A percentile compares a stretch with the other conserved stretches of the same genome.
These are phyloP conservation scores for Xenentodon cancila DNA, from an alignment of 2,797 vertebrate genomes.

Conservation along the genomic window DNA sequence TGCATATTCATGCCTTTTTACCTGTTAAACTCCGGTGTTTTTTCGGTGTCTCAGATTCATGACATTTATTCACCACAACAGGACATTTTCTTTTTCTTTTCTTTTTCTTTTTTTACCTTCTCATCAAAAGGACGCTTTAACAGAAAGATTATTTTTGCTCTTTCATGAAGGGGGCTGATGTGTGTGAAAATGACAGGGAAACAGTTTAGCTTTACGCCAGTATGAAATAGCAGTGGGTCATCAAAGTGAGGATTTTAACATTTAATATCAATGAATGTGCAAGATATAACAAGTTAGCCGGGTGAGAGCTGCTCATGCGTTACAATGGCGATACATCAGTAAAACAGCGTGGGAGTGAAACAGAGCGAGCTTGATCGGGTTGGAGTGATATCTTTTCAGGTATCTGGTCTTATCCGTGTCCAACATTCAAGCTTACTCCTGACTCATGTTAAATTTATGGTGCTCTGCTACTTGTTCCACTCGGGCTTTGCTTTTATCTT, in stretches of 20 bases:
- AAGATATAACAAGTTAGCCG: background rate
- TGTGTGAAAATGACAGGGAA: too few relatives aligned
- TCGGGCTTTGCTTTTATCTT: background rate
- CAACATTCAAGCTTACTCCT: background rate
- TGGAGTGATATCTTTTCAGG: background rate
- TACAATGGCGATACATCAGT: background rate
- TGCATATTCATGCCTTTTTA: too few relatives aligned
- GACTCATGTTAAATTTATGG: conserved; percentile 10
- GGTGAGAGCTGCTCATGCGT: background rate
- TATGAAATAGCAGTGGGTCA: background rate
- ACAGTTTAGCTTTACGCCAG: too few relatives aligned
- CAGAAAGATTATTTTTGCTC: too few relatives aligned
- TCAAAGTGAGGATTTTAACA: background rate
- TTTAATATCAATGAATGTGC: background rate
- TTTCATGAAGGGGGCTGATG: too few relatives aligned
- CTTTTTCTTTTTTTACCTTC: too few relatives aligned
- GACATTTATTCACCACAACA: background rate
- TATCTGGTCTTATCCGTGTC: background rate
- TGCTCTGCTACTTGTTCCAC: background rate
- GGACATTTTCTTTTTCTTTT: background rate
- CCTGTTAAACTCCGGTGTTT: too few relatives aligned
- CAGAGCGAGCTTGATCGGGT: background rate
- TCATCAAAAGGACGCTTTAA: background rate
- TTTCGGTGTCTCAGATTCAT: too few relatives aligned
- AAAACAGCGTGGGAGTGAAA: background rate